A percentile compares a stretch with the other conserved stretches of the same genome.
Conservation (phyloP, 2,797 vertebrate genomes). For the Amniataba percoides region DNA sequence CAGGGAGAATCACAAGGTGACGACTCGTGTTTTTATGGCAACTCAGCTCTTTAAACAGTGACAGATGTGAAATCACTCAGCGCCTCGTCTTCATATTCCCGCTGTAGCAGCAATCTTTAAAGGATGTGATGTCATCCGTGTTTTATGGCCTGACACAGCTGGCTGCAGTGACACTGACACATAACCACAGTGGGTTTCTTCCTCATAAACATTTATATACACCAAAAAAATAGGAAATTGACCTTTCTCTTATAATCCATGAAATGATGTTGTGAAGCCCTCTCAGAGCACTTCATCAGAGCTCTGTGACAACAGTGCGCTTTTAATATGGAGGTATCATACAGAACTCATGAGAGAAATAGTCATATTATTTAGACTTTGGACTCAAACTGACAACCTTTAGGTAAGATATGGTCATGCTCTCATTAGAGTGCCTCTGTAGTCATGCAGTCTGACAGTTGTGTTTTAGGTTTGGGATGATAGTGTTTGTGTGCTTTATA, state of each 20-base stretch:
- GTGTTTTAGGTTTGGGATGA: not conserved
- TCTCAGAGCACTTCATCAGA: not conserved
- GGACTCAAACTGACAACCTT: not conserved
- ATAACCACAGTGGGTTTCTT: constrained; percentile 22
- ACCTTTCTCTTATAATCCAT: constrained; percentile 4
- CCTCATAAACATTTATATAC: constrained; percentile 40
- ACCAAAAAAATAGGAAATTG: constrained; percentile 6
- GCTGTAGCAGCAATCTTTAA: constrained; percentile 46
- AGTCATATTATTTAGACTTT: no score
- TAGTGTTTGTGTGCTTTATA: not conserved
- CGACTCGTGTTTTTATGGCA: constrained; percentile 44
- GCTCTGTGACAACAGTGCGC: not conserved
- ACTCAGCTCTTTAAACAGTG: constrained; percentile 39
- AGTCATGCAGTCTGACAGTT: not conserved
- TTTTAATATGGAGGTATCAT: not conserved
- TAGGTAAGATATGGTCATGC: not conserved
- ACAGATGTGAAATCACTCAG: constrained; percentile 67
- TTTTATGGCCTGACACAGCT: constrained; percentile 64
- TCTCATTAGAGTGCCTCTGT: not conserved
- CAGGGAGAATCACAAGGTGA: constrained; percentile 34
- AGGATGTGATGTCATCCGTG: constrained; percentile 71
- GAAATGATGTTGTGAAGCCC: constrained; percentile 5
- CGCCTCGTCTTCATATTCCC: constrained; percentile 44
- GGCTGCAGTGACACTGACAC: constrained; percentile 42
- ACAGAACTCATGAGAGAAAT: no score